Conservation (phyloP, 2,888 invertebrate genomes). For the Perizoma flavofasciatum region DNA sequence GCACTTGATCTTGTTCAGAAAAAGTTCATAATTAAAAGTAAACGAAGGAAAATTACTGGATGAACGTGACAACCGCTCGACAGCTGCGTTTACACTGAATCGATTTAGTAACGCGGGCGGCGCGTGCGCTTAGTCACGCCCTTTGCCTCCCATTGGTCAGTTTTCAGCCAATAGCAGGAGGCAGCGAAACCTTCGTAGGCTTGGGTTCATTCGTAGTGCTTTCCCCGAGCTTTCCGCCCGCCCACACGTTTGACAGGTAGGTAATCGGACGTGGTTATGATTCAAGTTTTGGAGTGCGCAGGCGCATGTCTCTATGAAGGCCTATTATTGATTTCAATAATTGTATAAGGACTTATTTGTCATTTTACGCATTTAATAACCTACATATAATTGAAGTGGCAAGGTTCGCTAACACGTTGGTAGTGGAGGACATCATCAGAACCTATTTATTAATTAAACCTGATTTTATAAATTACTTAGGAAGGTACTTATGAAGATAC, state of each 20-base stretch:
- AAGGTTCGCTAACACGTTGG: too few relatives aligned
- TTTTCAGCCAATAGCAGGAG: constrained; percentile 59
- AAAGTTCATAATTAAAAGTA: constrained; percentile 68
- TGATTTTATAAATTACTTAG: too few relatives aligned
- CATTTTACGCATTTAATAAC: too few relatives aligned
- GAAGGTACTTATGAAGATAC: too few relatives aligned
- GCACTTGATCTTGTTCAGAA: constrained; percentile 55
- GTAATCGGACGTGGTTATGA: constrained; percentile 63
- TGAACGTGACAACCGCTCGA: constrained; percentile 64
- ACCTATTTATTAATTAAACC: too few relatives aligned
- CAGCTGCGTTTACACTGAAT: constrained; percentile 76
- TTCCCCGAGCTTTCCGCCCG: constrained; percentile 72
- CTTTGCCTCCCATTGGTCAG: constrained; percentile 57
- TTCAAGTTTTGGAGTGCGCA: constrained; percentile 61
- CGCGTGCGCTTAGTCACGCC: constrained; percentile 76
- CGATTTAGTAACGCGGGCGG: constrained; percentile 60
- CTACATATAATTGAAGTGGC: too few relatives aligned
- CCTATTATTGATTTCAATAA: constrained; percentile 55
- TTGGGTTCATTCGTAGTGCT: constrained; percentile 42
- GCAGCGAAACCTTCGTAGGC: constrained; percentile 60
- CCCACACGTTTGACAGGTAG: constrained; percentile 70
- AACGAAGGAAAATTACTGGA: constrained; percentile 46
- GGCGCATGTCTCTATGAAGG: constrained; percentile 64
- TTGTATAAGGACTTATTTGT: too few relatives aligned
- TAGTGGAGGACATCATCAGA: too few relatives aligned